Percentiles rank a stretch among this genome's conserved stretches.
phyloP scores from a whole-genome alignment of 2,797 vertebrate genomes.

The Erpetoichthys calabaricus region DNA sequence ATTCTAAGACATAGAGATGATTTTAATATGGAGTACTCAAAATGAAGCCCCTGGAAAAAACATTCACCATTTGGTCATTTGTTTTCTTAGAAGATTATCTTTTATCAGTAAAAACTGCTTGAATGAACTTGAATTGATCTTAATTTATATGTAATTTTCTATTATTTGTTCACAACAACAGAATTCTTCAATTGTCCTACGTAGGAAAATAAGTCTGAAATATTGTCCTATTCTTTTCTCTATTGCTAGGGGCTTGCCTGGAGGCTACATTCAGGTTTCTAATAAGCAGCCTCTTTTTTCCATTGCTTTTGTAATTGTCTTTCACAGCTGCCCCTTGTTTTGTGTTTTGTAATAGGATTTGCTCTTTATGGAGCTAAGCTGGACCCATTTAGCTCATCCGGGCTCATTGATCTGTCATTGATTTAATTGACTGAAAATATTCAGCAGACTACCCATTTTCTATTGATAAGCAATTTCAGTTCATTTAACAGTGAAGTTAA shows the following conservation, averaged over 20 bases:
- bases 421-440: constrained; percentile 70
- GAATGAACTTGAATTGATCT: too few species aligned
- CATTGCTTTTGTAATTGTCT: constrained; percentile 49
- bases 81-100: too few species aligned
- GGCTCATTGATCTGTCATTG: constrained; percentile 66
- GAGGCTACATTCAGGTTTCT: constrained; percentile 50
- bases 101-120: too few species aligned
- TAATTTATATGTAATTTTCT: neutral
- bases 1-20: too few species aligned
- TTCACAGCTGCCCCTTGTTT: constrained; percentile 56
- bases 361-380: constrained; percentile 49
- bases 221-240: constrained; percentile 34
- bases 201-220: constrained; percentile 7
- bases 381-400: constrained; percentile 57
- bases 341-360: constrained; percentile 65
- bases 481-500: constrained; percentile 53
- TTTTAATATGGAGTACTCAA: too few species aligned
- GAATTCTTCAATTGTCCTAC: constrained; percentile 7
- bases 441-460: constrained; percentile 49
- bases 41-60: too few species aligned
- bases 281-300: constrained; percentile 59
- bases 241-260: constrained; percentile 43
- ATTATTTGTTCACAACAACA: neutral
- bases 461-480: constrained; percentile 66
- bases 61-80: too few species aligned